Evolutionary conservation across 2,888 invertebrate species (phyloP), one percentile per base, ranked within the genome.

Genomic region (Acanthosoma haemorrhoidale): DNA sequence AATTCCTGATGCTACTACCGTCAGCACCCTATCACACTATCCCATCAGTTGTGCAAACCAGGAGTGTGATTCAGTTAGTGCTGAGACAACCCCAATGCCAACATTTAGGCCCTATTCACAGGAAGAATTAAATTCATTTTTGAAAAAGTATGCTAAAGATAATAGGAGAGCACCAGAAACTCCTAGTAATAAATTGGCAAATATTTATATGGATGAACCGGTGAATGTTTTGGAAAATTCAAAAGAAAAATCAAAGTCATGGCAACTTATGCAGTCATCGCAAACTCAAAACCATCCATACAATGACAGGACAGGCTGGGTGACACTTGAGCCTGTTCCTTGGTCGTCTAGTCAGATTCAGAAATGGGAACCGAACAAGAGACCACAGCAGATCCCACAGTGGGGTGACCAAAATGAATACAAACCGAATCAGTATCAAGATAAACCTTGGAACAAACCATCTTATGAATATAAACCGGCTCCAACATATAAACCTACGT

Each of bases 301-400:
- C 73, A 87, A 89, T 70, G 87, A 90, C 74, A 85, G 87, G 76
- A 87, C 87, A 69, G 90, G 89, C 1, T 91, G 91, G 91, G 89
- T 91, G 0, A 86, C 88, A 1, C 79, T 91, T 69, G 90, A 91
- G 74, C 89, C 77, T 87, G 4, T 91, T 4, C 90, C 90, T 0
- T 91, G 90, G 90, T 89, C 90, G 0, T 85, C 88, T 11, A 89
- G 90, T 75, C 90, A 90, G 80, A 87, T 90, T 73, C 88, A 90
- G 2, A 90, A 90, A 79, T 91, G 90, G 91, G 87, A 89, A 77
- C 86, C 87, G 0, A 86, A 85, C 81, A 83, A 71, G 83, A 84
- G 77, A 83, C 80, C 80, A 69, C 83, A 83, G 16, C 72, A 63
- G 21, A 72, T 75, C 16, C 74, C 75, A 32, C 73, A 74, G 18